Conservation (phyloP, 2,888 invertebrate species). For the Phortica magna region DNA sequence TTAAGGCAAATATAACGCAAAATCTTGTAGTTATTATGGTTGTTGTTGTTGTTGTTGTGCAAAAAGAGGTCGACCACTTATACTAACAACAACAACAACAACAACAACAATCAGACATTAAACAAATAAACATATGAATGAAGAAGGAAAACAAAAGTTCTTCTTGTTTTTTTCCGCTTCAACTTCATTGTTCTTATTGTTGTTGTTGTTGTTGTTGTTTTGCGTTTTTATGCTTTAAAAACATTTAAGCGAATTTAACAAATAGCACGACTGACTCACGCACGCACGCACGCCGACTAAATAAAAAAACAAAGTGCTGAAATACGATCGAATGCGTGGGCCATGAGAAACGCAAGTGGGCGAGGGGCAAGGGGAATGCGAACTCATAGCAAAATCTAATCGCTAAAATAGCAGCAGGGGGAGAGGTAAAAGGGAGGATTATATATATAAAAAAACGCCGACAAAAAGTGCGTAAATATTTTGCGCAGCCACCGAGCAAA, state of each 20-base stretch:
- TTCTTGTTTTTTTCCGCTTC: too few relatives aligned
- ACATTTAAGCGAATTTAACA: slow-evolving; percentile 57
- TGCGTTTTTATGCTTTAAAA: neutral
- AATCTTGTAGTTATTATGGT: neutral
- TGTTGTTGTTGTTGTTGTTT: neutral
- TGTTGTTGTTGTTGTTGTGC: neutral
- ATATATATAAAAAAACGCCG: neutral
- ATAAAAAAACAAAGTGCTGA: neutral
- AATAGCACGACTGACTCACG: slow-evolving; percentile 20
- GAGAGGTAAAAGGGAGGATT: slow-evolving; percentile 52
- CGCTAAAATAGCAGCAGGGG: too few relatives aligned
- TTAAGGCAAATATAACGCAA: slow-evolving; percentile 5
- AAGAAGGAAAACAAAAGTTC: too few relatives aligned
- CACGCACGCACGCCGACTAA: neutral
- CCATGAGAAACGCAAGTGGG: too few relatives aligned
- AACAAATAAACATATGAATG: neutral
- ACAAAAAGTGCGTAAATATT: too few relatives aligned
- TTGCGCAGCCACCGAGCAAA: neutral
- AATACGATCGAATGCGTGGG: slow-evolving; percentile 17
- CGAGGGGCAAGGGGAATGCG: too few relatives aligned
- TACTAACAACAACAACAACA: too few relatives aligned
- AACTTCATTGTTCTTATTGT: too few relatives aligned
- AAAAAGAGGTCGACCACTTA: neutral
- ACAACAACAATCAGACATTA: too few relatives aligned
- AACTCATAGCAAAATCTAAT: too few relatives aligned